Percentiles rank a stretch among this genome's conserved stretches.
phyloP scores from a whole-genome alignment of 2,888 invertebrate genomes.

The Sphaerophoria taeniata region DNA sequence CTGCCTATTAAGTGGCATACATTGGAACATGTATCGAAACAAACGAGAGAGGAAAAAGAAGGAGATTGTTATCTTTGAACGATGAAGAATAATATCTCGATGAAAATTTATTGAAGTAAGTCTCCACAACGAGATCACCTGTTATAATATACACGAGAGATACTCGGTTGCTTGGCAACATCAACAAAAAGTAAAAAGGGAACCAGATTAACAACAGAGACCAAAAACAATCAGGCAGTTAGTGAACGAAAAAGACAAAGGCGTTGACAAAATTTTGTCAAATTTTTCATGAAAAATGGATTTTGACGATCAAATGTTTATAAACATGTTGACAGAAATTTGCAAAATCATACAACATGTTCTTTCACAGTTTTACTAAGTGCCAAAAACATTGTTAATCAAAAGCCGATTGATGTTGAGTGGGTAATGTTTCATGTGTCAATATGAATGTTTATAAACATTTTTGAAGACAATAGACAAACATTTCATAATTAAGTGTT shows the following conservation, averaged over 20 bases:
- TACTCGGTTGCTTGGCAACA: not conserved
- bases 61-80: slow-evolving; percentile 38
- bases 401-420: too few relatives aligned
- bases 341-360: too few relatives aligned
- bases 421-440: too few relatives aligned
- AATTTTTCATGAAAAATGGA: slow-evolving; percentile 31
- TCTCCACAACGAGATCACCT: slow-evolving; percentile 47
- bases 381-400: too few relatives aligned
- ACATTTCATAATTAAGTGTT: too few relatives aligned
- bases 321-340: too few relatives aligned
- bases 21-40: not conserved
- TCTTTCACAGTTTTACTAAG: too few relatives aligned
- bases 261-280: slow-evolving; percentile 70
- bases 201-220: slow-evolving; percentile 46
- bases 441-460: too few relatives aligned
- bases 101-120: slow-evolving; percentile 45
- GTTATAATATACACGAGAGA: slow-evolving; percentile 30
- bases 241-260: slow-evolving; percentile 59
- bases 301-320: slow-evolving; percentile 25
- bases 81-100: slow-evolving; percentile 61
- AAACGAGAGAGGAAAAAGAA: slow-evolving; percentile 26
- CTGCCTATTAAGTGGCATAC: not conserved
- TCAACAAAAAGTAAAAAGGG: slow-evolving; percentile 26
- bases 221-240: not conserved
- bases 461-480: too few relatives aligned